These are phyloP conservation scores for Chironomus tepperi DNA, from an alignment of 1,140 invertebrate genomes.

Conservation along the genomic window DNA sequence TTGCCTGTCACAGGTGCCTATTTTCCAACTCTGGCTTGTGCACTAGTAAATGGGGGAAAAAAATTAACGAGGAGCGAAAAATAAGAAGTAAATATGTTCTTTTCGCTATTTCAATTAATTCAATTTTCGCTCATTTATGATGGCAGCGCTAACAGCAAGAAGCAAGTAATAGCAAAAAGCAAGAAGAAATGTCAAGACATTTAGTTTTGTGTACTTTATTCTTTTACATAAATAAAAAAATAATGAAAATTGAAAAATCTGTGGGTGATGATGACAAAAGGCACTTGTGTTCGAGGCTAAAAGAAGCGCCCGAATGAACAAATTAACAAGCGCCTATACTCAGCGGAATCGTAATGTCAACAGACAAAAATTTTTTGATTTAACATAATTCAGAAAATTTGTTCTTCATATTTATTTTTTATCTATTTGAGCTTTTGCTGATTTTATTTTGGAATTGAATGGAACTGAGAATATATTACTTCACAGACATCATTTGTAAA, in stretches of 20 bases:
- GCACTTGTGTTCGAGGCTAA: too few relatives aligned
- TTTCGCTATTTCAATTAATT: slow-evolving; percentile 8
- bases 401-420: neutral
- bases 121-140: neutral
- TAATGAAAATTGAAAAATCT: slow-evolving; percentile 31
- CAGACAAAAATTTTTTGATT: slow-evolving; percentile 22
- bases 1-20: neutral
- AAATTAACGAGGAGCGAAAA: neutral
- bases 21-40: neutral
- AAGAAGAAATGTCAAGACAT: too few relatives aligned
- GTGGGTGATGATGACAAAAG: slow-evolving; percentile 46
- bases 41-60: too few relatives aligned
- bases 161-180: too few relatives aligned
- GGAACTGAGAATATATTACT: too few relatives aligned
- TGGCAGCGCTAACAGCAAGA: too few relatives aligned
- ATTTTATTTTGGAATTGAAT: neutral
- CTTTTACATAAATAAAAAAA: slow-evolving; percentile 32
- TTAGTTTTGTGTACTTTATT: too few relatives aligned
- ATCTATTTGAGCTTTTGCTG: neutral
- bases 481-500: too few relatives aligned
- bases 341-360: neutral
- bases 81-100: neutral
- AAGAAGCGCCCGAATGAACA: slow-evolving; percentile 45
- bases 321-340: slow-evolving; percentile 5
- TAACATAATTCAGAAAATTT: slow-evolving; percentile 15